Evolutionary conservation across 1,140 invertebrate species (phyloP).

Genomic region (Palaemon carinicauda): DNA sequence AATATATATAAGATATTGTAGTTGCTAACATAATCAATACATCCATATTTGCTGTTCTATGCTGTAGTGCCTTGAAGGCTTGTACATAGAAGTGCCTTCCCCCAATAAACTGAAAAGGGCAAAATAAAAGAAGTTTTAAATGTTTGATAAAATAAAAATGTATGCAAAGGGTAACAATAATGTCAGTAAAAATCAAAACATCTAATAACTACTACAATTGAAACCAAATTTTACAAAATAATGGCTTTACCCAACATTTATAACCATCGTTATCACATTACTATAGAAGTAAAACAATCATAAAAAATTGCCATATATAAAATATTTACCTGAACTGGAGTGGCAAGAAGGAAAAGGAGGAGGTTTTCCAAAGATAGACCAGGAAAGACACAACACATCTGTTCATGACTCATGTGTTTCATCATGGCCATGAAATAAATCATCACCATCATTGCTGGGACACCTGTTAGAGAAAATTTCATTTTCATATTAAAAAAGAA

Average conservation of each 20-base stretch:
- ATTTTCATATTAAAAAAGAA: too few relatives aligned
- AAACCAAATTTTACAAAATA: too few relatives aligned
- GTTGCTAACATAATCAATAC: slow-evolving; percentile 98
- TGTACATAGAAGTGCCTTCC: slow-evolving; percentile 97
- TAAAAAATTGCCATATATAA: neutral
- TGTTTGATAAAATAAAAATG: neutral
- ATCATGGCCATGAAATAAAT: slow-evolving; percentile 90
- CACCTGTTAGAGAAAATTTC: slow-evolving; percentile 61
- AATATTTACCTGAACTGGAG: slow-evolving; percentile 87
- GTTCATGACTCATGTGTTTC: slow-evolving; percentile 70
- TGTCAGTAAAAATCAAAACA: too few relatives aligned
- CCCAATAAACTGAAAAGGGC: slow-evolving; percentile 81
- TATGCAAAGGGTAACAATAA: neutral
- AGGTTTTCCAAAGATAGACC: slow-evolving; percentile 96
- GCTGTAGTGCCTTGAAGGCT: slow-evolving; percentile 83
- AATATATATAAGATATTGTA: slow-evolving; percentile 95
- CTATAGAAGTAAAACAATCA: too few relatives aligned
- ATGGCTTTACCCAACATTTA: too few relatives aligned
- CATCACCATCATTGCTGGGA: slow-evolving; percentile 96
- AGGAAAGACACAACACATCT: slow-evolving; percentile 85
- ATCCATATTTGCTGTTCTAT: slow-evolving; percentile 97
- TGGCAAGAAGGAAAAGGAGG: slow-evolving; percentile 91
- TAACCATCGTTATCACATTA: too few relatives aligned
- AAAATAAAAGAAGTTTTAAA: neutral
- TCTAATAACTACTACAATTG: too few relatives aligned